Conservation (phyloP, 1,140 invertebrate genomes). For the Amyelois transitella region DNA sequence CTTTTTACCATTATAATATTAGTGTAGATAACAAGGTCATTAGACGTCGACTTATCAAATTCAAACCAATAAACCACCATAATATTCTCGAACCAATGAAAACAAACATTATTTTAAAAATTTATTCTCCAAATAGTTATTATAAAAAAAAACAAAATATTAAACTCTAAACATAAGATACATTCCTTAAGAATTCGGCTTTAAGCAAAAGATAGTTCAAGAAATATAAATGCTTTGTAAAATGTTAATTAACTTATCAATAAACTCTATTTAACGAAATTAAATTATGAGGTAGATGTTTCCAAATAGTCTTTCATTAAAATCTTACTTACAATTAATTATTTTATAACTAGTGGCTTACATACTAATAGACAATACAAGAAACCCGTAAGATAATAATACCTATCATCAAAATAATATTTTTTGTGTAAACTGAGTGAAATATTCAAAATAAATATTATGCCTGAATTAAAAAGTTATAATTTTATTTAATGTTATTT, state of each 20-base stretch:
- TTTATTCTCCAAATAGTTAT: constrained; percentile 68
- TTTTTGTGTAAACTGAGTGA: neutral
- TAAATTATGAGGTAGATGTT: constrained; percentile 73
- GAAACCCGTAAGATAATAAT: constrained; percentile 45
- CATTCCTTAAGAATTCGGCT: constrained; percentile 48
- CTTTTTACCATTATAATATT: no score
- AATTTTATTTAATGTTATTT: neutral
- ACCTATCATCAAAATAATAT: neutral
- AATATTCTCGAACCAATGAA: constrained; percentile 17
- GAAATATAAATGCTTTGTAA: constrained; percentile 53
- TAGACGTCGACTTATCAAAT: no score
- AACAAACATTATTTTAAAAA: constrained; percentile 40
- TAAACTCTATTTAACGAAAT: constrained; percentile 62
- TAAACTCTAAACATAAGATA: constrained; percentile 68
- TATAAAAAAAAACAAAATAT: constrained; percentile 65
- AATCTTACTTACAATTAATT: constrained; percentile 50
- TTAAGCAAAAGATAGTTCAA: constrained; percentile 38
- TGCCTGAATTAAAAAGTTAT: neutral
- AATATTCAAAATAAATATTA: neutral
- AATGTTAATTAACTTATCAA: constrained; percentile 64
- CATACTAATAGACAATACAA: constrained; percentile 38
- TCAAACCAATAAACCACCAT: no score
- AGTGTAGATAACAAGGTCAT: no score
- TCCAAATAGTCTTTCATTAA: constrained; percentile 64
- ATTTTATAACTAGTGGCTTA: constrained; percentile 27